phyloP scores from a whole-genome alignment of 2,888 invertebrate species.

The Andrena minutula region DNA sequence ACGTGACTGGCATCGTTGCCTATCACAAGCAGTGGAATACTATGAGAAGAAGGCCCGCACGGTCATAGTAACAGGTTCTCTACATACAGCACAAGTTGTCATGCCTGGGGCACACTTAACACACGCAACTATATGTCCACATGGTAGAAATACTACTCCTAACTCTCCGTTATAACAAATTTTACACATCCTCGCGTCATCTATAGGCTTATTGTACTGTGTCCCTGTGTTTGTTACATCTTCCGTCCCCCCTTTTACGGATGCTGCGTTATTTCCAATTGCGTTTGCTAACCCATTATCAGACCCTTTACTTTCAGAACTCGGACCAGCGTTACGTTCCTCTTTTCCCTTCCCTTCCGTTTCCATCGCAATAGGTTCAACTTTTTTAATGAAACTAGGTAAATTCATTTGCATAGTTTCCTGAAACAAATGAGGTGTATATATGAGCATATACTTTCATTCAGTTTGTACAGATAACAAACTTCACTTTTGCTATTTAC shows the following conservation, averaged over 20 bases:
- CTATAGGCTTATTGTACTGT: conserved; percentile 68
- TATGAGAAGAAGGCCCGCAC: conserved; percentile 88
- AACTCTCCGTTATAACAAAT: conserved; percentile 96
- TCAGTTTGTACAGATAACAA: background rate
- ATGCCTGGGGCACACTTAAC: conserved; percentile 95
- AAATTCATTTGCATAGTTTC: conserved; percentile 81
- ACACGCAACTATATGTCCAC: conserved; percentile 97
- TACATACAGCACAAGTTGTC: conserved; percentile 94
- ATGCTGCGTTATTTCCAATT: conserved; percentile 16
- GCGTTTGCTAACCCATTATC: conserved; percentile 38
- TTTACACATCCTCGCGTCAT: conserved; percentile 91
- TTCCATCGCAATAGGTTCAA: conserved; percentile 62
- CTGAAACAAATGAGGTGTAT: conserved; percentile 69
- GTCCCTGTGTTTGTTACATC: conserved; percentile 53
- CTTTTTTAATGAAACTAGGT: conserved; percentile 81
- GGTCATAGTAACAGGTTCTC: conserved; percentile 90
- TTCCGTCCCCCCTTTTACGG: conserved; percentile 42
- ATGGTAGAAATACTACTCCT: conserved; percentile 96
- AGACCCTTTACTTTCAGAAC: conserved; percentile 37
- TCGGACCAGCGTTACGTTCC: conserved; percentile 58
- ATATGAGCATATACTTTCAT: conserved; percentile 1
- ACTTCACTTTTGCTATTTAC: conserved; percentile 66
- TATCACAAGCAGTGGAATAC: conserved; percentile 67
- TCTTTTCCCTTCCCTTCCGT: conserved; percentile 24
- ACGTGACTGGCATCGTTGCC: conserved; percentile 14